Conservation (phyloP, 2,113 vertebrate species). For the Oncorhynchus clarkii region DNA sequence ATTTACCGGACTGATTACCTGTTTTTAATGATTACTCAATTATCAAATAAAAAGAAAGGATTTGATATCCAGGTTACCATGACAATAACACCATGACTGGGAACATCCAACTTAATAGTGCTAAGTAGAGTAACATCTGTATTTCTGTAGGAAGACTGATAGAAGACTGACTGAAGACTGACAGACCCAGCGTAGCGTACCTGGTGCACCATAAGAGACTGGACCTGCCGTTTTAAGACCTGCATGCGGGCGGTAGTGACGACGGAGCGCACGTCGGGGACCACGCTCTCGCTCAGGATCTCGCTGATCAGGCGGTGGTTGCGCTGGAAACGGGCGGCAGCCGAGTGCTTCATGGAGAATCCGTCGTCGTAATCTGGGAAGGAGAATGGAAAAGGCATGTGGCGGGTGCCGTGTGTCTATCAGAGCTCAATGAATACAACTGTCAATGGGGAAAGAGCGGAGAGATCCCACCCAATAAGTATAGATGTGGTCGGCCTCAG, state of each 20-base stretch:
- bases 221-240: conserved; percentile 97
- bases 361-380: conserved; percentile 94
- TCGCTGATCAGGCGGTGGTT: conserved; percentile 98
- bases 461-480: no score
- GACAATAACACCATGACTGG: no score
- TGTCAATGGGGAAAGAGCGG: no score
- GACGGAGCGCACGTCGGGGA: conserved; percentile 94
- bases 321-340: conserved; percentile 93
- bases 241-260: conserved; percentile 98
- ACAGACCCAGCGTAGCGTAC: conserved; percentile 55
- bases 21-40: no score
- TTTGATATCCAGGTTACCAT: no score
- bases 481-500: no score
- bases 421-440: not conserved
- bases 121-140: not conserved
- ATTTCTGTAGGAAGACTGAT: no score
- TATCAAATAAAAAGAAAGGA: no score
- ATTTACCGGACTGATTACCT: not conserved
- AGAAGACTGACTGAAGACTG: no score
- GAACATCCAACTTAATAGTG: not conserved
- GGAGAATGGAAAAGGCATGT: not conserved
- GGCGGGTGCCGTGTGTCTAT: not conserved
- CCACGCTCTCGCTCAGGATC: conserved; percentile 96
- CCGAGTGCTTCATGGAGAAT: conserved; percentile 95
- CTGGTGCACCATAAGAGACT: conserved; percentile 99